Evolutionary conservation across 2,113 vertebrate genomes (phyloP).

Genomic region (Ariopsis seemanni): DNA sequence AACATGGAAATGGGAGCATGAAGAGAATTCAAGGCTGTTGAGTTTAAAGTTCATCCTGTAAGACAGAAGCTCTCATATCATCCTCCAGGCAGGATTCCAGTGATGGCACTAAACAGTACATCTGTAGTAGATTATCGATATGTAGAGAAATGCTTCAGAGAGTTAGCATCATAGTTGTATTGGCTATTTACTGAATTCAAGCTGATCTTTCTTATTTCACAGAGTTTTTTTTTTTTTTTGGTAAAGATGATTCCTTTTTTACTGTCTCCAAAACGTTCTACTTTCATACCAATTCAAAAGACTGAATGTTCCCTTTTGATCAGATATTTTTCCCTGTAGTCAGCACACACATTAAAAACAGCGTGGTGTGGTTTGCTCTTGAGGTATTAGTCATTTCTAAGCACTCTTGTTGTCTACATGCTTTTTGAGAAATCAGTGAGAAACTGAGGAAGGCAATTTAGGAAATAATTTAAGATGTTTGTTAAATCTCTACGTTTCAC

Average conservation of each 20-base stretch:
- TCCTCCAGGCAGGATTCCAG: constrained; percentile 20
- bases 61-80: neutral
- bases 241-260: neutral
- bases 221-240: neutral
- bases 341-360: neutral
- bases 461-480: constrained; percentile 33
- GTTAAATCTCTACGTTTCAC: neutral
- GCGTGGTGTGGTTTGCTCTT: neutral
- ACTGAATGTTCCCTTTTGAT: constrained; percentile 14
- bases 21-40: neutral
- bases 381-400: neutral
- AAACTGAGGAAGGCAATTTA: constrained; percentile 23
- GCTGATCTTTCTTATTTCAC: neutral
- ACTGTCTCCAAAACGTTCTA: neutral
- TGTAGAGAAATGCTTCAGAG: neutral
- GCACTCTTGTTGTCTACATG: neutral
- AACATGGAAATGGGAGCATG: constrained; percentile 11
- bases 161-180: neutral
- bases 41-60: neutral
- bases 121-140: constrained; percentile 20
- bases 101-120: neutral
- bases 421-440: constrained; percentile 5
- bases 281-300: neutral
- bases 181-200: neutral
- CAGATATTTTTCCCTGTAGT: neutral